These are phyloP conservation scores for Lasiurus cinereus DNA, from an alignment of 2,113 vertebrate species.

Conservation along the genomic window DNA sequence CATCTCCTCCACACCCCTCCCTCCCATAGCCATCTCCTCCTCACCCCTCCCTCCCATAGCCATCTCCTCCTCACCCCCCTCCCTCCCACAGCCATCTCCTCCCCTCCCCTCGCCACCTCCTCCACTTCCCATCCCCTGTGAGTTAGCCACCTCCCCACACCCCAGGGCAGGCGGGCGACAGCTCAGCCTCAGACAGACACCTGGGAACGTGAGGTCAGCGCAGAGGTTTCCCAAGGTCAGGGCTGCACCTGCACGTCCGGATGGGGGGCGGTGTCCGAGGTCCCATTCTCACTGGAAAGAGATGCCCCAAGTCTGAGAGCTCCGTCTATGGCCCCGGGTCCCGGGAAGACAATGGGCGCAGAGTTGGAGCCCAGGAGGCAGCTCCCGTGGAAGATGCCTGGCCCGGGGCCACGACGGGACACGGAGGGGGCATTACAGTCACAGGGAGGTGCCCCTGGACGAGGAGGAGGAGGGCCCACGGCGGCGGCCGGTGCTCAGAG, in stretches of 20 bases:
- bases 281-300: not conserved
- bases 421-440: not conserved
- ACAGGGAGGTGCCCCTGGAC: fast-evolving
- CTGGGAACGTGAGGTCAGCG: fast-evolving
- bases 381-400: not conserved
- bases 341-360: not conserved
- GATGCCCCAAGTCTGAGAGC: not conserved
- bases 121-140: too few species aligned
- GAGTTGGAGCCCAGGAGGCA: not conserved
- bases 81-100: too few species aligned
- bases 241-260: not conserved
- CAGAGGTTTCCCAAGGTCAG: not conserved
- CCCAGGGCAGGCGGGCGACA: not conserved
- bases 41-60: too few species aligned
- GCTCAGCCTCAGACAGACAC: not conserved
- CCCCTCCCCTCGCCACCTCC: constrained; percentile 37
- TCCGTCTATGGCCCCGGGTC: not conserved
- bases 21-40: too few species aligned
- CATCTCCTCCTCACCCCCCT: too few species aligned
- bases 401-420: not conserved
- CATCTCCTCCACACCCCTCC: too few species aligned
- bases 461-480: not conserved
- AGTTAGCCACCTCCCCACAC: too few species aligned
- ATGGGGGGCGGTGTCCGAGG: not conserved
- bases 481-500: not conserved